These are phyloP conservation scores for Musca domestica DNA, from an alignment of 1,140 invertebrate genomes.

Conservation along the genomic window DNA sequence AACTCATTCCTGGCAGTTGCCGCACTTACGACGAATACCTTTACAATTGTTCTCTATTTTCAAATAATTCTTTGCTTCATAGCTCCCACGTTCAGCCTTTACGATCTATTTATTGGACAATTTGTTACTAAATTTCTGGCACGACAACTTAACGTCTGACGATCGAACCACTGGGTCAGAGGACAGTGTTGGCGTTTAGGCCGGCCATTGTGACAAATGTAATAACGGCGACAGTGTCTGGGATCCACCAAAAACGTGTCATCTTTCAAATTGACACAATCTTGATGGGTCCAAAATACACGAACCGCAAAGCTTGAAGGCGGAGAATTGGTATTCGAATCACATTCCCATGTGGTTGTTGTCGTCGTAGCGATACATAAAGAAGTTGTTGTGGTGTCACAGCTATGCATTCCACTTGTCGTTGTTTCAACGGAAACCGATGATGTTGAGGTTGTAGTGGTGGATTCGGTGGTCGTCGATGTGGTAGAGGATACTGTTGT, in stretches of 20 bases:
- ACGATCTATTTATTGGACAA: not conserved
- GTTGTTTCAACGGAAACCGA: not conserved
- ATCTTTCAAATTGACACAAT: not conserved
- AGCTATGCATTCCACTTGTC: not conserved
- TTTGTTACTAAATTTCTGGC: not conserved
- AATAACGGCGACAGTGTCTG: conserved; percentile 16
- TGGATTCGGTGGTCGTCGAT: not conserved
- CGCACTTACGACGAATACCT: too few relatives aligned
- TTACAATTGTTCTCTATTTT: too few relatives aligned
- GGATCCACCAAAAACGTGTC: conserved; percentile 4
- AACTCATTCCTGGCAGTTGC: too few relatives aligned
- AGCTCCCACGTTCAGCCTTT: too few relatives aligned
- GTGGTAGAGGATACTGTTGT: not conserved
- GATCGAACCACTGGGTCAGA: not conserved
- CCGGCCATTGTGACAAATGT: not conserved
- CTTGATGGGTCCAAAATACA: not conserved
- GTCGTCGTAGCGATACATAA: not conserved
- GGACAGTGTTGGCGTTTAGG: not conserved
- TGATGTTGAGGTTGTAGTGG: not conserved
- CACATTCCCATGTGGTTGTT: not conserved
- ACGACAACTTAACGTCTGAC: not conserved
- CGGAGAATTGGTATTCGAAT: too few relatives aligned
- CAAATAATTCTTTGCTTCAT: too few relatives aligned
- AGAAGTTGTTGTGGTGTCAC: not conserved
- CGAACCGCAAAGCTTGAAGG: too few relatives aligned